Evolutionary conservation across 2,797 vertebrate species (phyloP).

Genomic region (Amblyopsis hoosieri): DNA sequence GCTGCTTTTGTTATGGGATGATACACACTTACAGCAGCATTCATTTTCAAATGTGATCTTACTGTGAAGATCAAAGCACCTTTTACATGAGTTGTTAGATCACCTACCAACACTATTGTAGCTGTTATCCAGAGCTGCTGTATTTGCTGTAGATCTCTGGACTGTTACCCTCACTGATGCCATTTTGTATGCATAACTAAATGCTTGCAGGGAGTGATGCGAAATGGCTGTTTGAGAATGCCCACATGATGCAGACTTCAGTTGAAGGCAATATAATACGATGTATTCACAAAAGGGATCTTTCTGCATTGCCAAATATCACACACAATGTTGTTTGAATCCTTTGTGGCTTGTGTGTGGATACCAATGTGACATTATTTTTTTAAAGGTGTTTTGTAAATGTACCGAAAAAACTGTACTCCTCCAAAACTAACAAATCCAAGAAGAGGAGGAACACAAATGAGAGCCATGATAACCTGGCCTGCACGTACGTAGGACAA

Average conservation of each 20-base stretch:
- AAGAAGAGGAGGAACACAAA: neutral
- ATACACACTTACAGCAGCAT: conserved; percentile 40
- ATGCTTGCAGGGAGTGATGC: neutral
- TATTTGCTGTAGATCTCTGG: neutral
- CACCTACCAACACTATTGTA: neutral
- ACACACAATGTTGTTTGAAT: neutral
- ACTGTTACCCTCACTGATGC: neutral
- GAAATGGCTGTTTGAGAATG: neutral
- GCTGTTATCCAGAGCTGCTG: conserved; percentile 14
- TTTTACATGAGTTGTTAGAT: conserved; percentile 43
- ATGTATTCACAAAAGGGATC: too few relatives aligned
- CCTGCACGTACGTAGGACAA: conserved; percentile 66
- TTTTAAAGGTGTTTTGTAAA: too few relatives aligned
- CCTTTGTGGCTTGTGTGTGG: conserved; percentile 4
- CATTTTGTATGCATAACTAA: neutral
- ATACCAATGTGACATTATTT: too few relatives aligned
- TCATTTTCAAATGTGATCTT: conserved; percentile 23
- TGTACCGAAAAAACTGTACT: too few relatives aligned
- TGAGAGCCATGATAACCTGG: conserved; percentile 25
- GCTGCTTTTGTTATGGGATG: conserved; percentile 51
- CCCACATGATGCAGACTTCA: neutral
- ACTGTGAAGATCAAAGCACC: conserved; percentile 65
- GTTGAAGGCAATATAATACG: too few relatives aligned
- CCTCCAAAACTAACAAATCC: neutral
- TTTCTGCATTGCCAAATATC: conserved; percentile 12